These are phyloP conservation scores for Dendrocincla fuliginosa DNA, from an alignment of 2,797 vertebrate species.

Conservation along the genomic window DNA sequence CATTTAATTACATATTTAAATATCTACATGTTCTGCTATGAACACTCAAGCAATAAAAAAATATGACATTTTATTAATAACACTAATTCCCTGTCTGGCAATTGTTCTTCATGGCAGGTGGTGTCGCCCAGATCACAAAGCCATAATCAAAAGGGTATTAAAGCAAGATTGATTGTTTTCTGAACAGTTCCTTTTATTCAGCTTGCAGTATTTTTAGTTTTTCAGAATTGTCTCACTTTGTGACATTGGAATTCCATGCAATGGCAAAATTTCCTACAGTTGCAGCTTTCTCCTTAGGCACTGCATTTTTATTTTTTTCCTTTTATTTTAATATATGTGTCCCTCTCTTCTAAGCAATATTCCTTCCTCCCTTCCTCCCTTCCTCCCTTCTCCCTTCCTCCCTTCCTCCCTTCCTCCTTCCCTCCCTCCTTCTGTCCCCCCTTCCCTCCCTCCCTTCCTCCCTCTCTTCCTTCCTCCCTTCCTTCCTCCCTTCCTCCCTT, in stretches of 20 bases:
- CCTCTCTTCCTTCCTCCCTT: too few relatives aligned
- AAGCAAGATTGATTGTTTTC: not conserved
- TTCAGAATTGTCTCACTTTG: not conserved
- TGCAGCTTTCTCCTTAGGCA: not conserved
- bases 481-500: not conserved
- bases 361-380: too few relatives aligned
- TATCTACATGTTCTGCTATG: not conserved
- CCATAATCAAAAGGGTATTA: not conserved
- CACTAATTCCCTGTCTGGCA: not conserved
- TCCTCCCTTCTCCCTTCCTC: too few relatives aligned
- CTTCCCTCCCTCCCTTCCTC: too few relatives aligned
- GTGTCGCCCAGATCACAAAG: not conserved
- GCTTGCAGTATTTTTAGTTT: not conserved
- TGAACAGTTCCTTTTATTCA: not conserved
- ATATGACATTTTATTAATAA: not conserved
- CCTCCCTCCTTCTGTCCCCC: not conserved
- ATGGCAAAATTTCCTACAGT: not conserved
- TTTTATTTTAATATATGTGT: rapidly evolving
- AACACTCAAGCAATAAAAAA: conserved; percentile 1
- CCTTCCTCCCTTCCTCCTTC: not conserved
- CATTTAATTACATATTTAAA: conserved; percentile 29
- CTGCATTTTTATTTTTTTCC: not conserved
- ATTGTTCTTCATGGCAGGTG: not conserved
- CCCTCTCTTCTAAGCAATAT: not conserved
- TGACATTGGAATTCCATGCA: not conserved